Base-by-base conservation (phyloP, 2,797 vertebrate species). In the Eleutherodactylus coqui region DNA sequence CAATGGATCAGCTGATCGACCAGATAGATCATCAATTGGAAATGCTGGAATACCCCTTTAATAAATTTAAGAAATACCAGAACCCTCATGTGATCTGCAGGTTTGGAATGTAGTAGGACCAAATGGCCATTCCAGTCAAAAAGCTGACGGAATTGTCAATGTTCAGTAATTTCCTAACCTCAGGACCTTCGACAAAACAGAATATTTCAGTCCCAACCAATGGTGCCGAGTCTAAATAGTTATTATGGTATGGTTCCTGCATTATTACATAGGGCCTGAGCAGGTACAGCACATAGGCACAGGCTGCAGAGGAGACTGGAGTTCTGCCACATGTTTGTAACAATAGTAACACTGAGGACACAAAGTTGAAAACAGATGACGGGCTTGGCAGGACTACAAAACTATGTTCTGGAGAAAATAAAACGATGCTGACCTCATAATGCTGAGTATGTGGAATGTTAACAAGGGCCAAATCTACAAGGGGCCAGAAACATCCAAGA, bases 301-400 rank as follows among this genome's bases (percentile, higher is more conserved):
- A 73, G 9, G 81, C 16, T 73, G 27, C 36, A 83, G n/a, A 51
- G 21, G 8, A 45, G 16, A n/a, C 49, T 55, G 80, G 67, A 82
- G 34, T 29, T 21, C 53, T 82, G 21, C 67, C 51, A 45, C 36
- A 32, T 27, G 67, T 73, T 29, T 83, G 49, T 32, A 58, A 83
- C 67, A 84, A 84, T 84, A 51, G 73, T 51, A 84, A 62, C 29
- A 38, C 47, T 9, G 21, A 67, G 58, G 32, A 84, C 73, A 67
- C 32, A 84, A 75, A 77, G 83, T 77, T 84, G 36, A 84, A 84
- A 76, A 76, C 83, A 84, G 83, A 84, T 84, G 83, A 77, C 73
- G 17, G 58, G 16, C 32, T 77, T 84, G 73, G 83, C 83, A 49
- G 24, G 10, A 77, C 24, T 17, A 67, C 21, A 60, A 84, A 41